Conservation (phyloP, 1,140 invertebrate genomes). For the Drosophila ficusphila region DNA sequence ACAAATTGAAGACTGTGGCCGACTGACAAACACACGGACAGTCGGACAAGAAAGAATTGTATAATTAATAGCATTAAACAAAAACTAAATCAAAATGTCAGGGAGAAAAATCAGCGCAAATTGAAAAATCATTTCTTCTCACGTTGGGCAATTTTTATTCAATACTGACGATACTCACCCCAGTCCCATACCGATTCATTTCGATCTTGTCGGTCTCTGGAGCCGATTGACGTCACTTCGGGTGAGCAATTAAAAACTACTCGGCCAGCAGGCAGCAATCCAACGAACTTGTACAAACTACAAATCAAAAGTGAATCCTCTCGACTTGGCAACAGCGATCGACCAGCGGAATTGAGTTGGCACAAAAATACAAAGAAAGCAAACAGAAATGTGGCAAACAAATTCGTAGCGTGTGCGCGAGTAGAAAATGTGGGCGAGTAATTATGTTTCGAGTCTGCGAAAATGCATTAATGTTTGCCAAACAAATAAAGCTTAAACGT, state of each 20-base stretch:
- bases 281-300: slow-evolving; percentile 51
- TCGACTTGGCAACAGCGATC: slow-evolving; percentile 27
- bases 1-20: slow-evolving; percentile 11
- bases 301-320: slow-evolving; percentile 52
- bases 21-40: slow-evolving; percentile 1
- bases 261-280: slow-evolving; percentile 52
- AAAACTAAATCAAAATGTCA: slow-evolving; percentile 75
- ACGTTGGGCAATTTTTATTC: slow-evolving; percentile 42
- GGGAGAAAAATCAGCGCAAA: slow-evolving; percentile 39
- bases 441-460: background rate
- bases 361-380: slow-evolving; percentile 21
- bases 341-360: slow-evolving; percentile 10
- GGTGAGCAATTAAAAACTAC: slow-evolving; percentile 74
- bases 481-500: background rate
- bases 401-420: slow-evolving; percentile 1
- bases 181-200: background rate
- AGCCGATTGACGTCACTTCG: slow-evolving; percentile 67
- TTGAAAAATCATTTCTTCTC: slow-evolving; percentile 68
- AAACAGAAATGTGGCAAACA: slow-evolving; percentile 37
- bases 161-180: slow-evolving; percentile 5
- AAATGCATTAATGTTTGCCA: background rate
- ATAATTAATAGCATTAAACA: slow-evolving; percentile 77
- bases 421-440: no score
- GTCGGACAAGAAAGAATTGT: slow-evolving; percentile 40
- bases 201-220: slow-evolving; percentile 25